These are phyloP conservation scores for Oeneis ivallda DNA, from an alignment of 2,888 invertebrate species.

Conservation along the genomic window DNA sequence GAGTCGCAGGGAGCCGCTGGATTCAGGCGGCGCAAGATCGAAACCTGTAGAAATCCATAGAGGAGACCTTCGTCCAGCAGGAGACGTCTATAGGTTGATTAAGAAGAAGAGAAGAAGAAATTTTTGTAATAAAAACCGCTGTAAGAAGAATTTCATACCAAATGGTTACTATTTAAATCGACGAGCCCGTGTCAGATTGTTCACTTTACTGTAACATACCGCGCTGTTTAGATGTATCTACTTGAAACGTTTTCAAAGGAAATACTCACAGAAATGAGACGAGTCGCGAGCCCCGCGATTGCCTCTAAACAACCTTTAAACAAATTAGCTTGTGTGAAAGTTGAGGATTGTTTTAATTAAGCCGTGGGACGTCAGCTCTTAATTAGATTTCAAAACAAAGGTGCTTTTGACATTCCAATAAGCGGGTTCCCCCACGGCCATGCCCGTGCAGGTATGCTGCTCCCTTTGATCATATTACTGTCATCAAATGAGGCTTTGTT, in stretches of 20 bases:
- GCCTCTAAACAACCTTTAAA: slow-evolving; percentile 13
- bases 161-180: not conserved
- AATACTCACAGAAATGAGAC: not conserved
- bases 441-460: not conserved
- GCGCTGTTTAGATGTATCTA: not conserved
- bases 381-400: slow-evolving; percentile 36
- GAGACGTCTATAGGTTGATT: no score
- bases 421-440: not conserved
- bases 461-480: slow-evolving; percentile 5
- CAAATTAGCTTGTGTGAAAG: slow-evolving; percentile 30
- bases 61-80: no score
- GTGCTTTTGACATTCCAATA: slow-evolving; percentile 28
- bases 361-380: slow-evolving; percentile 30
- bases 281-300: slow-evolving; percentile 8
- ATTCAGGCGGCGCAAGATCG: no score
- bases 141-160: not conserved
- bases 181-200: not conserved
- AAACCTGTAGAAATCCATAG: no score
- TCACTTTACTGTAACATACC: not conserved
- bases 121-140: not conserved
- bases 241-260: slow-evolving; percentile 3
- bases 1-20: no score
- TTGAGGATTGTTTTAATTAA: slow-evolving; percentile 37
- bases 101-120: no score
- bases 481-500: not conserved